phyloP scores from a whole-genome alignment of 2,113 vertebrate genomes.

The Rhipidura dahli region DNA sequence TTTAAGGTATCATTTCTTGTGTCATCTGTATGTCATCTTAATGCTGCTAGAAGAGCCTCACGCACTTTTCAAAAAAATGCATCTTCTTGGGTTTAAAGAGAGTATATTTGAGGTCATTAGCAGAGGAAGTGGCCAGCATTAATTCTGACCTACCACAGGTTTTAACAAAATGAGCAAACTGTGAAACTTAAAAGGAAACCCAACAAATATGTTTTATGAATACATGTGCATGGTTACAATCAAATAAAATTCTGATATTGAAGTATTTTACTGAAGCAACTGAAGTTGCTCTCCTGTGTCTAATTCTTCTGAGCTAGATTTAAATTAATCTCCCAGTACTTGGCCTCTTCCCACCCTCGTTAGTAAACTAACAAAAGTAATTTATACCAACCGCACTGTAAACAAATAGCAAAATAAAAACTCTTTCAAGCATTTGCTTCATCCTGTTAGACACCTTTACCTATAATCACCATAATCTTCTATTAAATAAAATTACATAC shows the following conservation, averaged over 20 bases:
- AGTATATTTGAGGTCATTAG: conserved; percentile 1
- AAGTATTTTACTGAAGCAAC: too few species aligned
- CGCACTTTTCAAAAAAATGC: background rate
- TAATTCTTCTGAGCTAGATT: conserved; percentile 68
- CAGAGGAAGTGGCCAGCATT: conserved; percentile 48
- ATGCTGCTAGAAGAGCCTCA: background rate
- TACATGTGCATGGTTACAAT: conserved; percentile 71
- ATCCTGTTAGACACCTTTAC: background rate
- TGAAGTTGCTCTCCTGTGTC: conserved; percentile 69
- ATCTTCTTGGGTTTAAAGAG: background rate
- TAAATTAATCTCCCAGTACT: conserved; percentile 68
- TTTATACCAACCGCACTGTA: background rate
- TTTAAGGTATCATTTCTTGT: background rate
- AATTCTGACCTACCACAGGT: conserved; percentile 24
- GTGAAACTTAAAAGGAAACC: conserved; percentile 54
- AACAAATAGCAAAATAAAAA: conserved; percentile 31
- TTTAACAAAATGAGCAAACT: conserved; percentile 45
- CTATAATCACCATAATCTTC: background rate
- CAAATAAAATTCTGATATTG: conserved; percentile 78
- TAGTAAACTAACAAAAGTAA: conserved; percentile 36
- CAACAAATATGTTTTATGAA: conserved; percentile 76
- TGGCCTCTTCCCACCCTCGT: background rate
- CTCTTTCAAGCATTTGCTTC: background rate
- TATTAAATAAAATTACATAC: background rate
- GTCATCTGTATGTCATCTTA: background rate